These are phyloP conservation scores for Drosophila picticornis DNA, from an alignment of 2,888 invertebrate genomes.

Conservation along the genomic window DNA sequence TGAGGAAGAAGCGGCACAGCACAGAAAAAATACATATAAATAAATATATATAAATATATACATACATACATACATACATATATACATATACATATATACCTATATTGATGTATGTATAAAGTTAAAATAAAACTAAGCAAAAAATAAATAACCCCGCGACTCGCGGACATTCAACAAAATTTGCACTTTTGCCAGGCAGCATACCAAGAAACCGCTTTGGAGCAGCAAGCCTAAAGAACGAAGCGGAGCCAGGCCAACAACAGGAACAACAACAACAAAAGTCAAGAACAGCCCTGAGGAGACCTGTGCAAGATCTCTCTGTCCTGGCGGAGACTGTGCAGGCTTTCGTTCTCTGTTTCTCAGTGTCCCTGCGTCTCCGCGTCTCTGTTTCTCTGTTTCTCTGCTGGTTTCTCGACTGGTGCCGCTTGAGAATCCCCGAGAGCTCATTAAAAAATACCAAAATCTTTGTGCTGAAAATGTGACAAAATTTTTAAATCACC, in stretches of 20 bases:
- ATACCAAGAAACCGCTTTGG: conserved; percentile 57
- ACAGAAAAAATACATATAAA: conserved; percentile 40
- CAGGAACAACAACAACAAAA: conserved; percentile 2
- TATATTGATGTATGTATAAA: conserved; percentile 10
- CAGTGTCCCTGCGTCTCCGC: background rate
- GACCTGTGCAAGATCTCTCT: conserved; percentile 23
- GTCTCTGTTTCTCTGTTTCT: background rate
- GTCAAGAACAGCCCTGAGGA: conserved; percentile 43
- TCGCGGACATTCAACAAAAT: conserved; percentile 63
- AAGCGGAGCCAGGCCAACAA: conserved; percentile 10
- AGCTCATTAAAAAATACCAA: conserved; percentile 85
- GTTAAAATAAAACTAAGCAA: conserved; percentile 26
- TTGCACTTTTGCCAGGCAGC: conserved; percentile 71
- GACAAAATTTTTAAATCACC: conserved; percentile 85
- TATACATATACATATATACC: background rate
- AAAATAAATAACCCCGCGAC: conserved; percentile 23
- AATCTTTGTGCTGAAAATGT: conserved; percentile 84
- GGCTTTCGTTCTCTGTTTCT: conserved; percentile 5
- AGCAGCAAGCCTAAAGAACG: conserved; percentile 17
- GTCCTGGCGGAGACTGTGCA: conserved; percentile 16
- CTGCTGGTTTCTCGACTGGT: conserved; percentile 28
- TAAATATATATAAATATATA: background rate
- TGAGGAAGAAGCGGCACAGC: conserved; percentile 58
- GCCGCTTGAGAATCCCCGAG: conserved; percentile 69
- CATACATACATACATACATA: background rate